Evolutionary conservation across 1,140 invertebrate genomes (phyloP).

Genomic region (Bombus consobrinus): DNA sequence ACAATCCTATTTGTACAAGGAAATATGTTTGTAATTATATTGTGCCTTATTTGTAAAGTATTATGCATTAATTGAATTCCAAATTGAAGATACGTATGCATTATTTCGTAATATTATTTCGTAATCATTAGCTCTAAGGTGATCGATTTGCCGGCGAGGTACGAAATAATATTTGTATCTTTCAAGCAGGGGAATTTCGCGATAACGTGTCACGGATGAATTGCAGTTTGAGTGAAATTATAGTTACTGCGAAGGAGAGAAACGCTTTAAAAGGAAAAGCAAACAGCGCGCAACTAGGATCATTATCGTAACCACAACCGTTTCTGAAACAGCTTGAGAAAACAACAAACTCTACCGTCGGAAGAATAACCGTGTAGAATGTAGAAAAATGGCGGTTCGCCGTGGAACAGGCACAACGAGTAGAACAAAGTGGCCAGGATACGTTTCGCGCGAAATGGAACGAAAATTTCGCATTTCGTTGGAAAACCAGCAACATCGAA

Average conservation of each 20-base stretch:
- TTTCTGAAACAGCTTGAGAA: slow-evolving; percentile 38
- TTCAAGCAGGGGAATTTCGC: neutral
- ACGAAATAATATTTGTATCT: neutral
- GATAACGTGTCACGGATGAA: slow-evolving; percentile 9
- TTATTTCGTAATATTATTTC: too few relatives aligned
- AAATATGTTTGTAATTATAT: too few relatives aligned
- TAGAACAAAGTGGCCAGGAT: neutral
- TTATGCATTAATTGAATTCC: too few relatives aligned
- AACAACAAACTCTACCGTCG: neutral
- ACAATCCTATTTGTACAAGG: too few relatives aligned
- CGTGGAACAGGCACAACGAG: neutral
- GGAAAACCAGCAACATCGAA: neutral
- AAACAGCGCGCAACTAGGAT: slow-evolving; percentile 19
- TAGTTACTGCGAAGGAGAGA: neutral
- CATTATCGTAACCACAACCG: slow-evolving; percentile 47
- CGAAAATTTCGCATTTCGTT: neutral
- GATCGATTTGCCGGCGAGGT: too few relatives aligned
- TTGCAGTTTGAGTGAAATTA: slow-evolving; percentile 31
- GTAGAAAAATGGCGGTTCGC: slow-evolving; percentile 6
- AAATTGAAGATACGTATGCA: too few relatives aligned
- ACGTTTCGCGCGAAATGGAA: slow-evolving; percentile 7
- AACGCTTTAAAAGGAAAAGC: slow-evolving; percentile 13
- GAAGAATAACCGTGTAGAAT: slow-evolving; percentile 5
- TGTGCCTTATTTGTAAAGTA: too few relatives aligned
- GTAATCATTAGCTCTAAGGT: neutral